Percentiles rank a stretch among this genome's conserved stretches.
These are phyloP conservation scores for Nannoperca australis DNA, from an alignment of 2,797 vertebrate genomes.

Conservation along the genomic window DNA sequence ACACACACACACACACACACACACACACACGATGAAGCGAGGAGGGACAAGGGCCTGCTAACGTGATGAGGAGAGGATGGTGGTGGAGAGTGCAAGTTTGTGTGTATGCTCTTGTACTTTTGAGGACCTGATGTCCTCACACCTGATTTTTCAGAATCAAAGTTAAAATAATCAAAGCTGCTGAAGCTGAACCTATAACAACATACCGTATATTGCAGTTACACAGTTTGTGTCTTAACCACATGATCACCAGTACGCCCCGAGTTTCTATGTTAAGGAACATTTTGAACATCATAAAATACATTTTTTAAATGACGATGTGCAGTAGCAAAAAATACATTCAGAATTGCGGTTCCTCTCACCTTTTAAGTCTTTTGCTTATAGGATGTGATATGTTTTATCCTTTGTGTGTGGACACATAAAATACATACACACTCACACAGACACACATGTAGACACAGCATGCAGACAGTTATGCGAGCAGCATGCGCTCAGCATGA, in stretches of 20 bases:
- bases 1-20: conserved; percentile 21
- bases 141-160: background rate
- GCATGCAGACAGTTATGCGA: conserved; percentile 63
- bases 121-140: conserved; percentile 35
- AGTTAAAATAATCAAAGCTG: background rate
- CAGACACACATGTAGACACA: conserved; percentile 53
- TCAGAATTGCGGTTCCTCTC: background rate
- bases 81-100: conserved; percentile 28
- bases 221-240: background rate
- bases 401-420: conserved; percentile 13
- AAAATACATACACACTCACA: conserved; percentile 40
- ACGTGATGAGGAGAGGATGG: conserved; percentile 41
- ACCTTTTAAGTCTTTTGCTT: conserved; percentile 12
- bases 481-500: conserved; percentile 73
- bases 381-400: conserved; percentile 22
- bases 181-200: background rate
- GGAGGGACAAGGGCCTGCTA: conserved; percentile 45
- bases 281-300: conserved; percentile 11
- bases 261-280: background rate
- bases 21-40: conserved; percentile 13
- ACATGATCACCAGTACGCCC: background rate
- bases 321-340: background rate
- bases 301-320: background rate
- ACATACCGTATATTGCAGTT: background rate
- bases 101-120: conserved; percentile 40